A percentile compares a stretch with the other conserved stretches of the same genome.
Evolutionary conservation across 2,797 vertebrate genomes (phyloP).

Genomic region (Monodelphis domestica): DNA sequence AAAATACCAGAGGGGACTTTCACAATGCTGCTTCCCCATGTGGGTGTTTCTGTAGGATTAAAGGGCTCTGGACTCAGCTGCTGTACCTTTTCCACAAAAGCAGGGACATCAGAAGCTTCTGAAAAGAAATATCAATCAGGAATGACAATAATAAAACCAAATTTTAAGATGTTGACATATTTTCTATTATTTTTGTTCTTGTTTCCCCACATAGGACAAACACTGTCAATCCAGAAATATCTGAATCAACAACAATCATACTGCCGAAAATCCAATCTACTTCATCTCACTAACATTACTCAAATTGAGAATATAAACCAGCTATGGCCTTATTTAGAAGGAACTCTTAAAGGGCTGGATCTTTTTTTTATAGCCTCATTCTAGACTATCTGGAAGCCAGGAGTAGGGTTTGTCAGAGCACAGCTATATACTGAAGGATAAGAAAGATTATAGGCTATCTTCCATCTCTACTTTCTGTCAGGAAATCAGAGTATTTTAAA

Average conservation of each 20-base stretch:
- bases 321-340: not conserved
- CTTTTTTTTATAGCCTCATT: not conserved
- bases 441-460: not conserved
- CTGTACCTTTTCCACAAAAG: conserved; percentile 85
- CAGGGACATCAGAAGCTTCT: conserved; percentile 78
- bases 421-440: conserved; percentile 37
- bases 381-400: conserved; percentile 3
- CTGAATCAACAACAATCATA: conserved; percentile 39
- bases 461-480: not conserved
- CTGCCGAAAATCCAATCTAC: not conserved
- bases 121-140: conserved; percentile 32
- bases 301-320: not conserved
- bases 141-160: not conserved
- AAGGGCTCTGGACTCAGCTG: conserved; percentile 82
- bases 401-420: conserved; percentile 8
- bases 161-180: conserved; percentile 17
- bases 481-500: not conserved
- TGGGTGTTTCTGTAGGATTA: conserved; percentile 81
- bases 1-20: conserved; percentile 92
- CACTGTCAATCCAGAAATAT: not conserved
- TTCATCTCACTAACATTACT: not conserved
- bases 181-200: conserved; percentile 33
- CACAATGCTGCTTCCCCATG: conserved; percentile 91
- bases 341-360: not conserved
- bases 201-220: not conserved